A percentile compares a stretch with the other conserved stretches of the same genome.
Conservation (phyloP, 2,113 vertebrate species). For the Rhinoptilus africanus region DNA sequence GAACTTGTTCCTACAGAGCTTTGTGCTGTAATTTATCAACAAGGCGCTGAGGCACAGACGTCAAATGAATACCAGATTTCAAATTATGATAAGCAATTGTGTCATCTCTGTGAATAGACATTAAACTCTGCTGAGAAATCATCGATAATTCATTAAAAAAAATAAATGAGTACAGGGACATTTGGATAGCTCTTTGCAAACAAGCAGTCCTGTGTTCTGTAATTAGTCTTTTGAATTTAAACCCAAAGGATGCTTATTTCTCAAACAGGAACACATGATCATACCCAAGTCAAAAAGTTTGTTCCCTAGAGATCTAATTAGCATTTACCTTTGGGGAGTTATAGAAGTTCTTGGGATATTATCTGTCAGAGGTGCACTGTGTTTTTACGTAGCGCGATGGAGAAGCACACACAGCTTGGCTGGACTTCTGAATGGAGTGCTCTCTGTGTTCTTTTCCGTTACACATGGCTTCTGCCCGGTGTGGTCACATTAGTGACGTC, state of each 20-base stretch:
- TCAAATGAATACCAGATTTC: slow-evolving; percentile 68
- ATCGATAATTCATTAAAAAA: slow-evolving; percentile 44
- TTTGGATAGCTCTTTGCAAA: slow-evolving; percentile 41
- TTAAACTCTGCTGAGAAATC: slow-evolving; percentile 57
- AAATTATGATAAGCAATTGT: slow-evolving; percentile 67
- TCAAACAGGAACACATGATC: background rate
- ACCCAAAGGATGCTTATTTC: background rate
- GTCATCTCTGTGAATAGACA: slow-evolving; percentile 54
- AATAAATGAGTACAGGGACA: background rate
- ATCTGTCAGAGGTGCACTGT: background rate
- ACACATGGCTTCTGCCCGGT: background rate
- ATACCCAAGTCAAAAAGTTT: background rate
- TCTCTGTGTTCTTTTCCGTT: background rate
- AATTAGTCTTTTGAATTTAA: slow-evolving; percentile 29
- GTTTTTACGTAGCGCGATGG: background rate
- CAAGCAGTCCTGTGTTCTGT: background rate
- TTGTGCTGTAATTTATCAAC: slow-evolving; percentile 60
- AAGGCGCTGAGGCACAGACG: slow-evolving; percentile 13
- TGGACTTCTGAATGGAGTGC: background rate
- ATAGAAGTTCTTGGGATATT: background rate
- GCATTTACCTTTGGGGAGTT: background rate
- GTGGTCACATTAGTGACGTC: background rate
- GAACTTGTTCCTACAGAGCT: slow-evolving; percentile 58
- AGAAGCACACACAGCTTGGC: background rate
- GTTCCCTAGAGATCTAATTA: background rate